Evolutionary conservation across 2,113 vertebrate genomes (phyloP).

Genomic region (Nyctibius bracteatus): DNA sequence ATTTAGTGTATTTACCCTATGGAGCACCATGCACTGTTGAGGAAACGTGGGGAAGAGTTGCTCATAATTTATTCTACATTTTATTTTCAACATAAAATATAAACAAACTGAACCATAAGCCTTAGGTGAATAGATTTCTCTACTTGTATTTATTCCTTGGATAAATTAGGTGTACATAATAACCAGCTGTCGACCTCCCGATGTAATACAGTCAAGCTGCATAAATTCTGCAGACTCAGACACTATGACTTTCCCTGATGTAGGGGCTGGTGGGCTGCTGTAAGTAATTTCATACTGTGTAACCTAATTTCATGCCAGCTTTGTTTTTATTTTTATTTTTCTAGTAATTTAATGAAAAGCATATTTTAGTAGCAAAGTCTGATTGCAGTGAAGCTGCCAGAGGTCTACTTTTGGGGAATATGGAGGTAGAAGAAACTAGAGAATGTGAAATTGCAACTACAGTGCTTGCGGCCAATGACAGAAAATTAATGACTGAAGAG

Average conservation of each 20-base stretch:
- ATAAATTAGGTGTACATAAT: conserved; percentile 77
- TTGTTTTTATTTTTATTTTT: conserved; percentile 66
- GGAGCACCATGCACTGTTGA: background rate
- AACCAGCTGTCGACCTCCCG: conserved; percentile 74
- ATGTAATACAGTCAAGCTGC: conserved; percentile 57
- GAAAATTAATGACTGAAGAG: background rate
- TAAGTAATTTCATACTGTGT: conserved; percentile 62
- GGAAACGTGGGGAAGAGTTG: background rate
- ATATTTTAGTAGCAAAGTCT: background rate
- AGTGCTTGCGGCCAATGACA: background rate
- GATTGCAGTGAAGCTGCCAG: background rate
- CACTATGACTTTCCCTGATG: conserved; percentile 20
- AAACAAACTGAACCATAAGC: conserved; percentile 65
- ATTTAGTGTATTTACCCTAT: background rate
- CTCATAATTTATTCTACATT: conserved; percentile 57
- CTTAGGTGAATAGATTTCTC: conserved; percentile 64
- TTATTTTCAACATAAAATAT: conserved; percentile 61
- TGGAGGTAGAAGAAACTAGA: background rate
- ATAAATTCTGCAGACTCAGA: conserved; percentile 54
- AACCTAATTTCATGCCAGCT: conserved; percentile 73
- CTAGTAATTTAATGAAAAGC: conserved; percentile 49
- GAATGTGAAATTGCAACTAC: background rate
- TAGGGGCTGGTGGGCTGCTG: conserved; percentile 4
- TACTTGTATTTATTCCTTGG: conserved; percentile 65
- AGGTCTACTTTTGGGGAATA: background rate